phyloP scores from a whole-genome alignment of 2,888 invertebrate genomes.

The Caenorhabditis sinica region DNA sequence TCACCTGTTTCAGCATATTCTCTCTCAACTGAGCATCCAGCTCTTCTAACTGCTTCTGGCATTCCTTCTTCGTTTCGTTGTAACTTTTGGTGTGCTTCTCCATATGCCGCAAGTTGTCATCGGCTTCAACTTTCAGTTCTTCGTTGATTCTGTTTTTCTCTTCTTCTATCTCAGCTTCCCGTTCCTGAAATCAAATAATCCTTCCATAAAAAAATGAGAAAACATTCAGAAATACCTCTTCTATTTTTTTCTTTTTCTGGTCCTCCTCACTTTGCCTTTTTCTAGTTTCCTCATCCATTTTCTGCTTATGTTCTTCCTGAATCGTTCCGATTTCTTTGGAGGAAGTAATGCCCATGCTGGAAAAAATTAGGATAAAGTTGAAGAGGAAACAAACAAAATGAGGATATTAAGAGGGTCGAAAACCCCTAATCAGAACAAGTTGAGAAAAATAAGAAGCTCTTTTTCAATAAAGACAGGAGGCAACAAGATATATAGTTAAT shows the following conservation, averaged over 20 bases:
- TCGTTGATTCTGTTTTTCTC: not conserved
- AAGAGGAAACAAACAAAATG: not conserved
- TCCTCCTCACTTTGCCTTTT: not conserved
- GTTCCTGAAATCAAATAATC: not conserved
- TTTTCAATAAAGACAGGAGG: too few relatives aligned
- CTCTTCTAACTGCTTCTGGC: not conserved
- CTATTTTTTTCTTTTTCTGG: not conserved
- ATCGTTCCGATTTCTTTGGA: not conserved
- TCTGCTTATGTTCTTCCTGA: not conserved
- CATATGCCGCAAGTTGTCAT: not conserved
- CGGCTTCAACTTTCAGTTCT: not conserved
- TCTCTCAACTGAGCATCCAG: not conserved
- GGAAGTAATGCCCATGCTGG: not conserved
- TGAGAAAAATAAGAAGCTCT: too few relatives aligned
- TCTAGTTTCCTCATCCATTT: not conserved
- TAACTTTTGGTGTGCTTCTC: not conserved
- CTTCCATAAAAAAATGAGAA: not conserved
- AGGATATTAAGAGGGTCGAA: not conserved
- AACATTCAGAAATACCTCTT: not conserved
- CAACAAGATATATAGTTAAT: too few relatives aligned
- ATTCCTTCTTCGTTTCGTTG: not conserved
- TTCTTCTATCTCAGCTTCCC: not conserved
- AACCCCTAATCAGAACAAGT: too few relatives aligned
- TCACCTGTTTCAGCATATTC: not conserved
- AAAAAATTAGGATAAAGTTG: not conserved